Conservation (phyloP, 2,888 invertebrate genomes). For the Microchrysa polita region DNA sequence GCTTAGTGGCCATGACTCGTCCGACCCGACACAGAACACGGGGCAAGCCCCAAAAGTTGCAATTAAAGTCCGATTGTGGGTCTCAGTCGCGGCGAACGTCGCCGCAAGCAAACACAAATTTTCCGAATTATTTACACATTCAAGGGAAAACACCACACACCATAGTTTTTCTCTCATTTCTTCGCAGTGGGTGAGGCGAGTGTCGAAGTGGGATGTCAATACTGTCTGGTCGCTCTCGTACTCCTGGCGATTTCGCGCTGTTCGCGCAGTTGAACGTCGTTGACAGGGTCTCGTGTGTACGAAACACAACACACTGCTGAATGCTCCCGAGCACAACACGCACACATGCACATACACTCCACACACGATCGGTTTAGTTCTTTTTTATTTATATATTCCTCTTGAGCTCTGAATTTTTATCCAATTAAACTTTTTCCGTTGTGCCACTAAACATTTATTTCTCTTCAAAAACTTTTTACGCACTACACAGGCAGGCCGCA, state of each 20-base stretch:
- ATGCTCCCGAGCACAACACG: constrained; percentile 9
- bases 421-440: constrained; percentile 3
- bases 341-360: constrained; percentile 14
- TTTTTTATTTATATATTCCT: constrained; percentile 31
- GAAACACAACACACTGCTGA: constrained; percentile 6
- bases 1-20: constrained; percentile 23
- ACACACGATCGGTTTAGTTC: constrained; percentile 25
- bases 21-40: background rate
- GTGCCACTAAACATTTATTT: constrained; percentile 2
- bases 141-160: constrained; percentile 47
- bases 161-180: constrained; percentile 47
- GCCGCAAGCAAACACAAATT: background rate
- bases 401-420: constrained; percentile 23
- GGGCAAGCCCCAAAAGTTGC: background rate
- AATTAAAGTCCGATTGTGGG: background rate
- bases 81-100: background rate
- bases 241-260: background rate
- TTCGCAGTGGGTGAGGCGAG: constrained; percentile 40
- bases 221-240: constrained; percentile 14
- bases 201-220: constrained; percentile 38
- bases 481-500: background rate
- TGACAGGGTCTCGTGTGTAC: constrained; percentile 1
- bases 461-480: constrained; percentile 16
- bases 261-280: constrained; percentile 28
- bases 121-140: background rate